phyloP scores from a whole-genome alignment of 2,797 vertebrate genomes.

The Channa striata region DNA sequence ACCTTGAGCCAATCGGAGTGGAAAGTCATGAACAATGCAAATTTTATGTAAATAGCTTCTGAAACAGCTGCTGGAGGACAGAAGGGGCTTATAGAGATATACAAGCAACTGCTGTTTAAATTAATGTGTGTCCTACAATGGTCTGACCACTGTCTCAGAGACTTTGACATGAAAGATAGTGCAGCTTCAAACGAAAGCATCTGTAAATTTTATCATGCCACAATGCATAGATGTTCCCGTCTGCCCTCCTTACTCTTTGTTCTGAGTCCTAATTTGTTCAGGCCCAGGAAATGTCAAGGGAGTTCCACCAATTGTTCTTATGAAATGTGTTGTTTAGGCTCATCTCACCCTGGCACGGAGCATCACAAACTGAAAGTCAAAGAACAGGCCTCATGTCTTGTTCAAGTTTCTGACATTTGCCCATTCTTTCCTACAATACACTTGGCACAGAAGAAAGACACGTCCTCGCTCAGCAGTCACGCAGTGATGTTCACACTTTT shows the following conservation, averaged over 20 bases:
- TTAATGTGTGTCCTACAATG: constrained; percentile 14
- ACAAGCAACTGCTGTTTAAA: no score
- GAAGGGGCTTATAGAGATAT: no score
- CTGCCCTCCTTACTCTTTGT: constrained; percentile 50
- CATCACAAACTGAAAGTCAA: neutral
- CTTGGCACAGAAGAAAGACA: constrained; percentile 44
- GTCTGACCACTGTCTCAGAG: neutral
- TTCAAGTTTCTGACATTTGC: constrained; percentile 41
- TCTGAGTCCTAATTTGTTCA: constrained; percentile 33
- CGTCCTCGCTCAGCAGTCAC: constrained; percentile 48
- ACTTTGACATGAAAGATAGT: constrained; percentile 5
- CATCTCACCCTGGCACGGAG: constrained; percentile 3
- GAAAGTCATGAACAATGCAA: neutral
- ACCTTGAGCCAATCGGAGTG: neutral
- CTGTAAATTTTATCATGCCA: constrained; percentile 3
- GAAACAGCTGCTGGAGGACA: no score
- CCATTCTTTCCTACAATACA: constrained; percentile 40
- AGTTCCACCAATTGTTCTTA: constrained; percentile 75
- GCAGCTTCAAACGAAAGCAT: neutral
- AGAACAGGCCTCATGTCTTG: constrained; percentile 11
- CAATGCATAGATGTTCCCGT: neutral
- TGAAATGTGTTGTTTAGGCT: constrained; percentile 31
- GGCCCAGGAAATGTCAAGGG: constrained; percentile 34
- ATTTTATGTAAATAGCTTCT: neutral
- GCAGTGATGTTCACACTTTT: constrained; percentile 36